Conservation (phyloP, 2,888 invertebrate species). For the Melinaea menophilus region DNA sequence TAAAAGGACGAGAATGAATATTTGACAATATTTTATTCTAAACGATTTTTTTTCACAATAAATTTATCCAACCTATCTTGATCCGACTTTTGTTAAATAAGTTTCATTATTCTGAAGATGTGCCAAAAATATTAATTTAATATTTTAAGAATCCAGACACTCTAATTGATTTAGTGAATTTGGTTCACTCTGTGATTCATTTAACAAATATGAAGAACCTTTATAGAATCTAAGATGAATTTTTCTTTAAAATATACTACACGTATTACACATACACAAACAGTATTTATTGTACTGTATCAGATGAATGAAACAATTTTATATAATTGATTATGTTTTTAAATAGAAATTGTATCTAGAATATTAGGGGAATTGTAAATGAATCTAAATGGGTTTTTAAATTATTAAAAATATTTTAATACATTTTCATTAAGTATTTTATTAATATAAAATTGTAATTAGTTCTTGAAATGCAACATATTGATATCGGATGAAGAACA, state of each 20-base stretch:
- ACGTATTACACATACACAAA: no score
- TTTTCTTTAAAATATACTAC: neutral
- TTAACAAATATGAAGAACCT: conserved; percentile 4
- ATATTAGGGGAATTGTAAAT: neutral
- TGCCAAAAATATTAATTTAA: conserved; percentile 28
- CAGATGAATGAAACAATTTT: neutral
- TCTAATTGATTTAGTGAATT: conserved; percentile 24
- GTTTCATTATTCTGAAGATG: conserved; percentile 23
- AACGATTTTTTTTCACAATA: conserved; percentile 18
- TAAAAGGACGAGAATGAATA: conserved; percentile 54
- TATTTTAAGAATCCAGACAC: conserved; percentile 24
- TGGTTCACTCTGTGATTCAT: conserved; percentile 1
- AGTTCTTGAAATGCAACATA: conserved; percentile 28
- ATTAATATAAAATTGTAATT: conserved; percentile 16
- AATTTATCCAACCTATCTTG: conserved; percentile 14
- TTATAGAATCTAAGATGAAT: neutral
- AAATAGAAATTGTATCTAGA: no score
- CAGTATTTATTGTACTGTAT: no score
- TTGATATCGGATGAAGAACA: conserved; percentile 40
- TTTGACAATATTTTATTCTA: conserved; percentile 50
- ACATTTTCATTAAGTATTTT: neutral
- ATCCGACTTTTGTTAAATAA: conserved; percentile 15
- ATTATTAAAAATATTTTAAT: neutral
- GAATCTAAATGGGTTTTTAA: neutral
- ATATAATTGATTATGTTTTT: neutral